Evolutionary conservation across 2,888 invertebrate genomes (phyloP), one percentile per base, ranked within the genome.

Genomic region (Pristionchus exspectatus): DNA sequence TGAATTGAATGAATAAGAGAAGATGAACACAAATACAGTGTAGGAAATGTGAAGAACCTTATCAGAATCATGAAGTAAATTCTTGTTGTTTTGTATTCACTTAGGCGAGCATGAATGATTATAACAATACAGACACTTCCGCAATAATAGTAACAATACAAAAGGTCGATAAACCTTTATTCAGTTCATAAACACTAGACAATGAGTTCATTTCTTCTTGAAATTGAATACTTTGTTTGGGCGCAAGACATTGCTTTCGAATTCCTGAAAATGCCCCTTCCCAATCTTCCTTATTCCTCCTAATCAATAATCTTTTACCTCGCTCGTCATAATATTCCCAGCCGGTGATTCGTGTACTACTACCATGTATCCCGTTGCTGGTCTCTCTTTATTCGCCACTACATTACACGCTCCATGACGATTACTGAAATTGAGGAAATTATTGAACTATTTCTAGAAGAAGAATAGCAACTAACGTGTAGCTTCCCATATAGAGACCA

Each of bases 301-400:
- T 74, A 14, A 74, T 74, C 18, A 24, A 18, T 77, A 44, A 12
- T 77, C 9, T 74, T 74, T 30, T 74, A 77, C 84, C 21, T 84
- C 84, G n/a, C 84, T 84, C 16, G 84, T 90, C 86, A 85, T 87
- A 18, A 87, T 56, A 56, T 90, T 90, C 16, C 90, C 90, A 9
- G 77, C 69, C 5, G 90, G 90, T 54, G 86, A 66, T 56, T 90
- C 87, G 33, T 90, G 90, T 16, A 90, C 89, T 4, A 90, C 90
- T 30, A 90, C 90, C 90, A 90, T 90, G 63, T 90, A 90, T 18
- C 90, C 90, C 24, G 85, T 84, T 24, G 90, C 90, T 27, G 90
- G 90, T 33, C 90, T 54, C 21, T 87, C 44, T 18, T 74, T 50
- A 2, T 72, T 63, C 12, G 88, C 90, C 5, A 63, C 83, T 14